Evolutionary conservation across 1,140 invertebrate species (phyloP).

Genomic region (Protaetia brevitarsis): DNA sequence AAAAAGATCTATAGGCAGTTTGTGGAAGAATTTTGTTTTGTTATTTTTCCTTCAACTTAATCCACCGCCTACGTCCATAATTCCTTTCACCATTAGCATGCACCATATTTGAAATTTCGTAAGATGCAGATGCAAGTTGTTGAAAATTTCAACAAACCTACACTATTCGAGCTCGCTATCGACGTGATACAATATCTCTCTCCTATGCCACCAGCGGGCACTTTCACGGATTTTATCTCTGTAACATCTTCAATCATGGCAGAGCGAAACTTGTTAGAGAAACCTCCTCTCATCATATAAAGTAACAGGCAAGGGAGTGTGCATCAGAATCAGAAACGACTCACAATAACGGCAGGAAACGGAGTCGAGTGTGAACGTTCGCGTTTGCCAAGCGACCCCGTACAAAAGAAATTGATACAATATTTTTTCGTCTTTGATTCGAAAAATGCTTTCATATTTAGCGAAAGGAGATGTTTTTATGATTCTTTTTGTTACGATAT

Average conservation of each 20-base stretch:
- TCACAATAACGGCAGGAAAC: background rate
- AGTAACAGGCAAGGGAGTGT: background rate
- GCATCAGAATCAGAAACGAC: constrained; percentile 3
- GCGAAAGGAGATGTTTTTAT: background rate
- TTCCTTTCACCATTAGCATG: background rate
- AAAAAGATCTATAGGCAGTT: too few species aligned
- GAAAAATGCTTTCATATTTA: background rate
- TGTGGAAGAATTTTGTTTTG: too few species aligned
- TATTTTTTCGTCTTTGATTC: constrained; percentile 4
- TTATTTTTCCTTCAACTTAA: background rate
- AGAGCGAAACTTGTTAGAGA: constrained; percentile 9
- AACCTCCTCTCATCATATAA: constrained; percentile 10
- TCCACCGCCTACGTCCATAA: background rate
- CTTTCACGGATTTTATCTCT: background rate
- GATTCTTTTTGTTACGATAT: background rate
- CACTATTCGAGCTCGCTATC: background rate
- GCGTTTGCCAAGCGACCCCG: background rate
- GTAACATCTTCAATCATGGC: constrained; percentile 11
- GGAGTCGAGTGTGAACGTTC: background rate
- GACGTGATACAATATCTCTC: background rate
- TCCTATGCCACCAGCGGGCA: background rate
- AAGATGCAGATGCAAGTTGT: background rate
- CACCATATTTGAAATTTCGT: background rate
- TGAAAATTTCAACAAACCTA: background rate
- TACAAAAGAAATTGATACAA: constrained; percentile 4